These are phyloP conservation scores for Amblyjoppa fuscipennis DNA, from an alignment of 2,888 invertebrate species.

Conservation along the genomic window DNA sequence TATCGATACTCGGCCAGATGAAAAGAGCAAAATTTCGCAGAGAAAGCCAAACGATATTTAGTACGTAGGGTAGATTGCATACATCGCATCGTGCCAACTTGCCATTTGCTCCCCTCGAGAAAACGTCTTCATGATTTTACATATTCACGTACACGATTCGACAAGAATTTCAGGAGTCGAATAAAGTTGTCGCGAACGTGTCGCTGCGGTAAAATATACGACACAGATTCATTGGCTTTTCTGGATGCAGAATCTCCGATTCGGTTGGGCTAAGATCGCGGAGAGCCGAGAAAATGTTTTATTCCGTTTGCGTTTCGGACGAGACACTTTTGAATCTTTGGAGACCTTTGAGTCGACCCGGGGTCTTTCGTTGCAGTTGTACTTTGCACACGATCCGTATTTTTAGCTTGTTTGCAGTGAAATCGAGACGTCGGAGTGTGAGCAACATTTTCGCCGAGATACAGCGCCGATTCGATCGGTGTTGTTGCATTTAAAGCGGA, in stretches of 20 bases:
- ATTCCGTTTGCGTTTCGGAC: neutral
- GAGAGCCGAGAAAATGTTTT: neutral
- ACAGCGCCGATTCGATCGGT: neutral
- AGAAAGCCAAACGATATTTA: conserved; percentile 42
- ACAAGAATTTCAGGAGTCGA: conserved; percentile 18
- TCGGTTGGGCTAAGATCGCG: neutral
- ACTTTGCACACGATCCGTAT: neutral
- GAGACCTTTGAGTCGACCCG: neutral
- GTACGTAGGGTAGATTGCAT: conserved; percentile 4
- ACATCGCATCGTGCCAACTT: conserved; percentile 22
- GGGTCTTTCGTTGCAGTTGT: neutral
- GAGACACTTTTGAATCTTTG: neutral
- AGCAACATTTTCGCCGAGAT: neutral
- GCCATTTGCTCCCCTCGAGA: conserved; percentile 44
- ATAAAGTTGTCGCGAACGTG: conserved; percentile 9
- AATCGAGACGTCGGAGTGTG: neutral
- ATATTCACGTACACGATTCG: conserved; percentile 58
- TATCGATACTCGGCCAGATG: neutral
- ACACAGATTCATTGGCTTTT: neutral
- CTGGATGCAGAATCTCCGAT: conserved; percentile 1
- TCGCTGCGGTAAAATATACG: neutral
- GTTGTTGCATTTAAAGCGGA: neutral
- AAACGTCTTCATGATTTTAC: conserved; percentile 40
- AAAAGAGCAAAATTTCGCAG: conserved; percentile 29
- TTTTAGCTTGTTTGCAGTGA: neutral